A percentile compares a stretch with the other conserved stretches of the same genome.
Conservation (phyloP, 2,113 vertebrate genomes). For the Caretta caretta region DNA sequence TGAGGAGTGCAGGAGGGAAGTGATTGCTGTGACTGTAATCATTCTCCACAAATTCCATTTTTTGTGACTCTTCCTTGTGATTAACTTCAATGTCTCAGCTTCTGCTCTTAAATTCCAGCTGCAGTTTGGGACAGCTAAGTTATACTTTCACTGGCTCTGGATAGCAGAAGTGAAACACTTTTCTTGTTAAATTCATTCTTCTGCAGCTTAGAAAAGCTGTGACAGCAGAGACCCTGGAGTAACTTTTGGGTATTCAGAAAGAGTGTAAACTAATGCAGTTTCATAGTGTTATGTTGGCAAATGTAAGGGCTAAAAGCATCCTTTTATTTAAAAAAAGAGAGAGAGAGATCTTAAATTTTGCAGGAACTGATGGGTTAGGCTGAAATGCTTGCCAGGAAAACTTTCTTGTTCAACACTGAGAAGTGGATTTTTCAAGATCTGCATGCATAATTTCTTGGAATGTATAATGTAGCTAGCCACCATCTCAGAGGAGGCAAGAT, state of each 20-base stretch:
- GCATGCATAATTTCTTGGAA: fast-evolving
- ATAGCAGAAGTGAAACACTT: background rate
- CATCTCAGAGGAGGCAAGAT: background rate
- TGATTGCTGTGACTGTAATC: fast-evolving
- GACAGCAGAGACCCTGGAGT: too few species aligned
- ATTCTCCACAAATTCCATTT: background rate
- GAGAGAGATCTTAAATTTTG: background rate
- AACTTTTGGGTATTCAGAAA: background rate
- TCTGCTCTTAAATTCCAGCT: background rate
- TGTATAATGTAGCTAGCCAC: background rate
- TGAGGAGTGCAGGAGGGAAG: background rate
- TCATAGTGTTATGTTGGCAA: background rate
- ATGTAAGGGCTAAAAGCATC: too few species aligned
- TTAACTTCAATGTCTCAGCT: fast-evolving
- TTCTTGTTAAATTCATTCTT: background rate
- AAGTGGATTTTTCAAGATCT: fast-evolving
- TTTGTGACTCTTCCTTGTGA: background rate
- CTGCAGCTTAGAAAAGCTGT: background rate
- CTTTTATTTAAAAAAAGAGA: background rate
- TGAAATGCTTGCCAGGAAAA: background rate
- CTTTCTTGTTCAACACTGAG: background rate
- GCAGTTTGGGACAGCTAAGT: background rate
- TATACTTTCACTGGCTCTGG: background rate
- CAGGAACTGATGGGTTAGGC: background rate
- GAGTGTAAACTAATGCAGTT: background rate